A percentile compares a stretch with the other conserved stretches of the same genome.
Conservation (phyloP, 2,888 invertebrate species). For the Phortica okadai region DNA sequence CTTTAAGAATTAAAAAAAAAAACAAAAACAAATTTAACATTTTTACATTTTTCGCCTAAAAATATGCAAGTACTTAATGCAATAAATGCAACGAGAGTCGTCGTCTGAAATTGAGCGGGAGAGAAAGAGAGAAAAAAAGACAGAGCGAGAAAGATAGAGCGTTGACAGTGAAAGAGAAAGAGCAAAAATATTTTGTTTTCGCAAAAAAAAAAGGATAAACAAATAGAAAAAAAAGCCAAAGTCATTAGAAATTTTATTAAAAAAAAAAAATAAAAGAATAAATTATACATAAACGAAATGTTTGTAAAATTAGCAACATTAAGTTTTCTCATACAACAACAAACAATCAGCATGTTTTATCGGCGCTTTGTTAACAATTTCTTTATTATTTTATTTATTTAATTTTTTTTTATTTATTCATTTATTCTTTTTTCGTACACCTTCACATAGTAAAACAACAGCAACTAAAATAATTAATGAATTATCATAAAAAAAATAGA, state of each 20-base stretch:
- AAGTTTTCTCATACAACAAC: background rate
- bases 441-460: constrained; percentile 4
- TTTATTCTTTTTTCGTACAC: constrained; percentile 36
- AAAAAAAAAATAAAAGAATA: constrained; percentile 1
- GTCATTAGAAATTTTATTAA: constrained; percentile 56
- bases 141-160: constrained; percentile 46
- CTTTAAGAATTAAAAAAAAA: constrained; percentile 24
- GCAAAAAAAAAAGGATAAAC: constrained; percentile 27
- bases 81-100: constrained; percentile 17
- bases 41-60: constrained; percentile 35
- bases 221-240: constrained; percentile 69
- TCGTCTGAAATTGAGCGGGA: constrained; percentile 48
- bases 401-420: constrained; percentile 38
- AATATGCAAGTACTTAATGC: constrained; percentile 29
- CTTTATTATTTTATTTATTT: constrained; percentile 29
- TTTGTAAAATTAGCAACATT: background rate
- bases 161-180: constrained; percentile 61
- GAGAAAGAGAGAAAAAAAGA: constrained; percentile 40
- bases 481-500: constrained; percentile 28
- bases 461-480: background rate
- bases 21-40: constrained; percentile 24
- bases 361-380: constrained; percentile 34
- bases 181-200: constrained; percentile 59
- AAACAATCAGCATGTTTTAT: constrained; percentile 34
- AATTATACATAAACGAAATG: background rate